Conservation (phyloP, 53 echinoderm and acorn worm genomes). For the Echinometra lucunter region DNA sequence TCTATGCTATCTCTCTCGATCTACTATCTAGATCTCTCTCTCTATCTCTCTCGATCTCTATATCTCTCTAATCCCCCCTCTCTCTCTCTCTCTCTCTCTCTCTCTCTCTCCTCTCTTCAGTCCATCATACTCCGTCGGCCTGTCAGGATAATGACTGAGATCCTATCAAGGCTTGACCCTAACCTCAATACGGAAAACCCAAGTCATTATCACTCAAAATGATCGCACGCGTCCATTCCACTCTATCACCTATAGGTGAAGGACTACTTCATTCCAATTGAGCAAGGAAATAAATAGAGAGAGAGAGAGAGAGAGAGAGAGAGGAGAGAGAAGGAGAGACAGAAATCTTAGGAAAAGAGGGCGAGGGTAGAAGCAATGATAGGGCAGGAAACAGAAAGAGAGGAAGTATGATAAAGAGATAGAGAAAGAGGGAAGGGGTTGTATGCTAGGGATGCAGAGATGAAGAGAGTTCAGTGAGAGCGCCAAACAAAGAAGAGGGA, state of each 20-base stretch:
- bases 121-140: not conserved
- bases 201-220: conserved; percentile 46
- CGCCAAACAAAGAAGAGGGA: not conserved
- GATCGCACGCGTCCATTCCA: not conserved
- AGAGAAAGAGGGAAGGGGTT: not conserved
- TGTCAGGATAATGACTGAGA: too few species aligned
- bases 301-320: conserved; percentile 10
- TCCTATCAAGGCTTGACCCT: not conserved
- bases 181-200: not conserved
- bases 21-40: not conserved
- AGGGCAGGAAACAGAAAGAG: not conserved
- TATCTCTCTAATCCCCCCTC: not conserved
- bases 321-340: not conserved
- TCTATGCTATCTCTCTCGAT: not conserved
- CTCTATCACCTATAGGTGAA: not conserved
- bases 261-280: too few species aligned
- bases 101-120: not conserved
- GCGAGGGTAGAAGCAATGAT: not conserved
- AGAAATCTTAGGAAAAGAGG: not conserved
- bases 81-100: not conserved
- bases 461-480: not conserved
- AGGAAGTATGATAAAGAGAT: not conserved
- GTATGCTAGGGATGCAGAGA: not conserved
- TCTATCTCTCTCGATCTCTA: not conserved
- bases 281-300: too few species aligned